Base-by-base conservation (phyloP, 2,888 invertebrate genomes). In the Blastobasis adustella region DNA sequence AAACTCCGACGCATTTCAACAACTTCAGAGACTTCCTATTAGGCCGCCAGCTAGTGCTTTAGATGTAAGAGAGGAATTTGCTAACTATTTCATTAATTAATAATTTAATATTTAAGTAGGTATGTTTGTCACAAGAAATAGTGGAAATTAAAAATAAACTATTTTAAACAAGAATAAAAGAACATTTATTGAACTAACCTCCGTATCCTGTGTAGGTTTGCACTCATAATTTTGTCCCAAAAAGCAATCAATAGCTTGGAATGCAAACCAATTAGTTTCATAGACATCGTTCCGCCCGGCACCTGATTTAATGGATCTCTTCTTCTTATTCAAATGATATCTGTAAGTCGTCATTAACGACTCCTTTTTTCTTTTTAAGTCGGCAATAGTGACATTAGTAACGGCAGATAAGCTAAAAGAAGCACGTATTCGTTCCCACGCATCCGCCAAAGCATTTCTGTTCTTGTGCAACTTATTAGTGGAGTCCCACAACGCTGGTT, bases 331-430 rank as follows among this genome's bases (percentile, higher is more conserved):
- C 9, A 50, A 37, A 50, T 45, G 45, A 6, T 7, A n/a, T 40
- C 45, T 50, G 45, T 50, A 50, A 23, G 45, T 40, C 43, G 49
- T 43, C 49, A 50, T 45, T 41, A 50, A 50, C 10, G 42, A 36
- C 10, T 50, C 45, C 23, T 37, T 45, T 50, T 50, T 49, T 38
- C 37, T 49, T 23, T 49, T 49, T 10, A 49, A 10, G 9, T 49
- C 49, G 37, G 37, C 44, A 38, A 49, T 10, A 10, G 44, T 37
- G 23, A 23, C 23, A 40, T 9, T 8, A 40, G 40, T 6, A 6
- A 40, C 40, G 40, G 40, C 6, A 40, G 23, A 23, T 23, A 23
- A 23, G 23, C 23, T 23, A 40, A 40, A 40, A 40, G 6, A 40
- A n/a, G 6, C n/a, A n/a, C n/a, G 7, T n/a, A 44, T 7, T 44